Conservation (phyloP, 1,140 invertebrate genomes). For the Cyclina sinensis region DNA sequence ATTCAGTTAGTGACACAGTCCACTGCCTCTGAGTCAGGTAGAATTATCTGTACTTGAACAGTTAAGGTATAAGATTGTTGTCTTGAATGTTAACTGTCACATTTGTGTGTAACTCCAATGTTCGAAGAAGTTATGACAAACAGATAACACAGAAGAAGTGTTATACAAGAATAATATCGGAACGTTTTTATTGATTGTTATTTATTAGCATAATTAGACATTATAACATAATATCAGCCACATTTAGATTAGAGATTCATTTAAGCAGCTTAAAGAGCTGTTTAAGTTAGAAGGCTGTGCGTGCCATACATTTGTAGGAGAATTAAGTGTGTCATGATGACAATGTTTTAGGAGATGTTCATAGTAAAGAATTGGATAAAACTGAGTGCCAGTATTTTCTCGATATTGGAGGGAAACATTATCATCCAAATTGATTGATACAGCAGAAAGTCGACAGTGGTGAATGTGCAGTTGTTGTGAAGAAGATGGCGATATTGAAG, state of each 20-base stretch:
- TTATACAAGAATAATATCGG: background rate
- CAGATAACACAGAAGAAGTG: background rate
- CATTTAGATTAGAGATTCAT: background rate
- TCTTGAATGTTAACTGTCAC: background rate
- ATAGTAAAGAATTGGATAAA: background rate
- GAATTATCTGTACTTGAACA: background rate
- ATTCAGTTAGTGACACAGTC: conserved; percentile 43
- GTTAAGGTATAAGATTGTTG: background rate
- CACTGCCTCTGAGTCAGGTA: conserved; percentile 19
- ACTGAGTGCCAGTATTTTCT: background rate
- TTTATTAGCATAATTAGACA: conserved; percentile 45
- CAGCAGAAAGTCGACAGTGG: background rate
- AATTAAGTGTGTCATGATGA: background rate
- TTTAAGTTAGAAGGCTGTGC: too few species aligned
- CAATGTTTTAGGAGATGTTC: background rate
- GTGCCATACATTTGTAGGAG: background rate
- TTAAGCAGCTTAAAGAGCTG: background rate
- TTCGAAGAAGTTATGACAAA: background rate
- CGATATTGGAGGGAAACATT: background rate
- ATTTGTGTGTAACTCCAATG: background rate
- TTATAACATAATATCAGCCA: conserved; percentile 24
- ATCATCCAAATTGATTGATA: background rate
- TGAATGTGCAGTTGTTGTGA: background rate
- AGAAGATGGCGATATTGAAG: conserved; percentile 71
- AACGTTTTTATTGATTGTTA: conserved; percentile 16